Evolutionary conservation across 1,140 invertebrate species (phyloP).

Genomic region (Popillia japonica): DNA sequence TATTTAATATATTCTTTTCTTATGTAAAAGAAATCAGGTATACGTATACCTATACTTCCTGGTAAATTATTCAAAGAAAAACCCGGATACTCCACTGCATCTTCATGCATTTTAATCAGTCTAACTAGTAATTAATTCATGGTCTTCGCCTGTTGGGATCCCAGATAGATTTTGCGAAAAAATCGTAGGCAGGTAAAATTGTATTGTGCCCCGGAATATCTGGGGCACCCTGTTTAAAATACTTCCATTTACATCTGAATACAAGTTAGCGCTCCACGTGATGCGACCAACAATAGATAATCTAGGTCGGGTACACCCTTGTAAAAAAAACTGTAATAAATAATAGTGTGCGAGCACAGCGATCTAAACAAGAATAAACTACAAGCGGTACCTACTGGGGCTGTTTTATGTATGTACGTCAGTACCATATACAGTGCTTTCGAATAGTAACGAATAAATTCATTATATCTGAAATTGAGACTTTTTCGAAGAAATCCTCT

Average conservation of each 20-base stretch:
- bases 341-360: conserved; percentile 3
- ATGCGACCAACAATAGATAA: conserved; percentile 31
- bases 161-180: conserved; percentile 16
- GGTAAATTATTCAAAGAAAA: conserved; percentile 27
- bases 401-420: not conserved
- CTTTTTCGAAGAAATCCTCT: no score
- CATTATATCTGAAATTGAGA: no score
- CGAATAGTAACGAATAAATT: no score
- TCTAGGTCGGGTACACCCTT: conserved; percentile 20
- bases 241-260: conserved; percentile 20
- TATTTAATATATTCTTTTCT: conserved; percentile 20
- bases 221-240: conserved; percentile 16
- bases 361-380: conserved; percentile 19
- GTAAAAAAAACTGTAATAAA: conserved; percentile 28
- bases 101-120: conserved; percentile 25
- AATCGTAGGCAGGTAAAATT: conserved; percentile 21
- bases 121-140: conserved; percentile 12
- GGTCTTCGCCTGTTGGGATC: not conserved
- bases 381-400: conserved; percentile 1
- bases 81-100: conserved; percentile 12
- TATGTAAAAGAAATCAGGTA: not conserved
- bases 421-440: not conserved
- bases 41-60: not conserved
- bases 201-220: conserved; percentile 14
- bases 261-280: conserved; percentile 22